A percentile compares a stretch with the other conserved stretches of the same genome.
Conservation (phyloP, 2,113 vertebrate species). For the zebrafish (Danio rerio) region GRCz12tu NC_133196.1:8568001-8568500, state of each 20-base stretch:
- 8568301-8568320: neutral
- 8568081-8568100: neutral
- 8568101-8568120: neutral
- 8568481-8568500: neutral
- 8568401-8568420: neutral
- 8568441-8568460: neutral
- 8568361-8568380: too few relatives aligned
- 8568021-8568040: neutral
- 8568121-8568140: too few relatives aligned
- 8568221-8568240: too few relatives aligned
- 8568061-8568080: neutral
- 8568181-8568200: too few relatives aligned
- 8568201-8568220: too few relatives aligned
- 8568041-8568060: neutral
- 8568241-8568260: too few relatives aligned
- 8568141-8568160: too few relatives aligned
- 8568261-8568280: too few relatives aligned
- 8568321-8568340: neutral
- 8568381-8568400: too few relatives aligned
- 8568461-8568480: neutral
- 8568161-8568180: too few relatives aligned
- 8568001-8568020: constrained; percentile 22
- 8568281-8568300: too few relatives aligned
- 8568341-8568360: neutral
- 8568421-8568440: neutral